Conservation (phyloP, 1,140 invertebrate species). For the Nomia melanderi region DNA sequence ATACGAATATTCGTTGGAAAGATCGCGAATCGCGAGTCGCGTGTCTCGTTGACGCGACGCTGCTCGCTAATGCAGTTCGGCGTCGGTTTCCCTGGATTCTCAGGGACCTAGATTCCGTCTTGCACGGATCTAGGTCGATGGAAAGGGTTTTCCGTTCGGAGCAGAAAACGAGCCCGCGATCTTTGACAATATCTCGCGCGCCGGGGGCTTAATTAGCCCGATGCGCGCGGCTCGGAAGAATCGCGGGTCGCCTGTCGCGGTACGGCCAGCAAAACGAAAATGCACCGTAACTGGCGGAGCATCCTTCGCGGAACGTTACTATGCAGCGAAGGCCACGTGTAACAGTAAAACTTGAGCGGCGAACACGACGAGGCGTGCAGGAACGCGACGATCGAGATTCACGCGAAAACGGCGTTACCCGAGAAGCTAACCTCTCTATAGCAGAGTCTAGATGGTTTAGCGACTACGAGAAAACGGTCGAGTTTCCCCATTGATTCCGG, state of each 20-base stretch:
- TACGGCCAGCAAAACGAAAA: background rate
- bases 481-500: background rate
- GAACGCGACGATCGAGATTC: background rate
- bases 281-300: background rate
- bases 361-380: background rate
- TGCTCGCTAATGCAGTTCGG: too few species aligned
- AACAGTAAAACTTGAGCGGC: slow-evolving; percentile 12
- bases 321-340: background rate
- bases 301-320: background rate
- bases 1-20: too few species aligned
- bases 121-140: too few species aligned
- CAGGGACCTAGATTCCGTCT: too few species aligned
- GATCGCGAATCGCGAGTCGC: too few species aligned
- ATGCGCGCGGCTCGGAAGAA: slow-evolving; percentile 8
- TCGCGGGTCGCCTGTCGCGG: background rate
- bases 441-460: background rate
- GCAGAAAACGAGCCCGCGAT: too few species aligned
- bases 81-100: too few species aligned
- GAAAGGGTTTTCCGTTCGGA: too few species aligned
- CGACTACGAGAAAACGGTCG: background rate
- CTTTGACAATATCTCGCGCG: background rate
- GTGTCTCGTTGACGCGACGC: too few species aligned
- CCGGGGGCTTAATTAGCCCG: background rate
- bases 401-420: background rate
- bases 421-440: too few species aligned